A percentile compares a stretch with the other conserved stretches of the same genome.
Conservation (phyloP, 2,888 invertebrate species). For the Zygothrica quintamaculata region DNA sequence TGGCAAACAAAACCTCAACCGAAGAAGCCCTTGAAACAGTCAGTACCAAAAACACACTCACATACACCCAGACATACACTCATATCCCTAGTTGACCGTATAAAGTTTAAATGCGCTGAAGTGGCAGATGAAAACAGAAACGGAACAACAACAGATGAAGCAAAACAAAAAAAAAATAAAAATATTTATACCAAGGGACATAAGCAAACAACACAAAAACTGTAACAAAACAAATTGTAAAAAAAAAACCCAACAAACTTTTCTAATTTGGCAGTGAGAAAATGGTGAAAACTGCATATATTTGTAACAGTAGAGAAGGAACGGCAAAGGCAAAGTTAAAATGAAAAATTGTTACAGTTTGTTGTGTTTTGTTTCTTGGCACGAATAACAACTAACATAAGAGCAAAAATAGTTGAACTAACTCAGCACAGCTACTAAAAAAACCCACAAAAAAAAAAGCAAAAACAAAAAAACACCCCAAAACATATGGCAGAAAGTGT, state of each 20-base stretch:
- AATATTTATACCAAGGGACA: slow-evolving; percentile 25
- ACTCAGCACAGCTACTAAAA: slow-evolving; percentile 13
- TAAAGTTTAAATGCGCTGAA: slow-evolving; percentile 54
- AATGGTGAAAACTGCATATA: neutral
- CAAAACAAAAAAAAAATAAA: slow-evolving; percentile 14
- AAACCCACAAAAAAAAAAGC: neutral
- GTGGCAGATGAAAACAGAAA: slow-evolving; percentile 23
- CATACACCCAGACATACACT: neutral
- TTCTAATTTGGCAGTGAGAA: slow-evolving; percentile 44
- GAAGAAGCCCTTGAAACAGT: no score
- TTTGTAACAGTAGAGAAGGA: neutral
- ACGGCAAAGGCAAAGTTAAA: slow-evolving; percentile 1
- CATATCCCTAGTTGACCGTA: slow-evolving; percentile 49
- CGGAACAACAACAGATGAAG: slow-evolving; percentile 1
- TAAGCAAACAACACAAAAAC: slow-evolving; percentile 38
- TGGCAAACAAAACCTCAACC: neutral
- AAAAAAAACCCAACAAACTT: slow-evolving; percentile 50
- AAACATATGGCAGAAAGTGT: no score
- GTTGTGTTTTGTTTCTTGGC: slow-evolving; percentile 14
- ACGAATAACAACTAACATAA: slow-evolving; percentile 16
- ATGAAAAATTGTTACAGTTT: slow-evolving; percentile 38
- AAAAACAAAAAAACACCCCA: slow-evolving; percentile 2
- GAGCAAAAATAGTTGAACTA: slow-evolving; percentile 13
- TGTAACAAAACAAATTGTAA: slow-evolving; percentile 43
- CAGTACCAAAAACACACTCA: neutral